Base-by-base conservation (phyloP, 2,797 vertebrate genomes). In the Pseudopleuronectes americanus region DNA sequence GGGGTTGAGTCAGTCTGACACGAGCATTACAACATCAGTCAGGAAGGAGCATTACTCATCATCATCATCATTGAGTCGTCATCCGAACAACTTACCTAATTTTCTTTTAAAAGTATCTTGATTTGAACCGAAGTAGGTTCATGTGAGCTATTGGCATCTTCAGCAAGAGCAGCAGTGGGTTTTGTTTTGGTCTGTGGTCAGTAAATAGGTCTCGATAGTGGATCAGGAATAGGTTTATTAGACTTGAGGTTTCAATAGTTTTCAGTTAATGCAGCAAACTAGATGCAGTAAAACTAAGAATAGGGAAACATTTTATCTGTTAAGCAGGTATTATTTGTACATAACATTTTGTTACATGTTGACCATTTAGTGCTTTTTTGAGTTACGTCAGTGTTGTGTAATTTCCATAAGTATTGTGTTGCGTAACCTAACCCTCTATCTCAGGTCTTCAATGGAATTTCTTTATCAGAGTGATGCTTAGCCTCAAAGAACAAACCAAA, bases 381-480 rank as follows among this genome's bases (percentile, higher is more conserved):
- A 54, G 60, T 68, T 78, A 62, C 55, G 49, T 76, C 69, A 68
- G 41, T 26, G 49, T 53, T 77, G 60, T 26, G 13, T 45, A 53
- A 24, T 45, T 58, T 71, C 77, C 59, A 69, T 48, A 1, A 55
- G 65, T 26, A 56, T 64, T 26, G 68, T 61, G 65, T 86, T 85
- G 63, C 48, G 54, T 51, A 77, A 87, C 38, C 5, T 21, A 9
- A 43, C 36, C 31, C 21, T 3, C 54, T 10, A 13, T 73, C 36
- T 66, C 12, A 65, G 77, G 74, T 75, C 77, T 76, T 68, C 28
- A 24, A 33, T 75, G 78, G 72, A 79, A 80, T 79, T 64, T 80
- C 9, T 84, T 84, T 56, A 79, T 77, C 58, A 72, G 49, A n/a
- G 71, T 63, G 62, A 76, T 59, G 49, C 55, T 67, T 70, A 64